These are phyloP conservation scores for Oriolus oriolus DNA, from an alignment of 2,113 vertebrate genomes.

Conservation along the genomic window DNA sequence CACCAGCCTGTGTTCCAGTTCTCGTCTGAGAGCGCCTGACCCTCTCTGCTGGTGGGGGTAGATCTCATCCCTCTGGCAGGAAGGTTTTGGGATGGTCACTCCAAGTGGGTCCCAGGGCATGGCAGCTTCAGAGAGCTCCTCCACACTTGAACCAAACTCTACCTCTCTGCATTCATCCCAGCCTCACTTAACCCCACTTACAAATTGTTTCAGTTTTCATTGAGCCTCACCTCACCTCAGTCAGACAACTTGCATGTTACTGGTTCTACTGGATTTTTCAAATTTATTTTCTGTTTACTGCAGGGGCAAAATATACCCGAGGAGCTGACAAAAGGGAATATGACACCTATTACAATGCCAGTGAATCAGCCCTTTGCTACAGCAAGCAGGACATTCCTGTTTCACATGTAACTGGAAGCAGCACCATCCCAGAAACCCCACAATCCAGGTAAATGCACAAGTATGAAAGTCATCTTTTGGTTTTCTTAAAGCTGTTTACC, in stretches of 20 bases:
- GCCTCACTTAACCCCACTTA: not conserved
- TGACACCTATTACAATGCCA: slow-evolving; percentile 15
- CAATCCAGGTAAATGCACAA: not conserved
- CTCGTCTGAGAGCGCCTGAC: not conserved
- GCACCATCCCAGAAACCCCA: slow-evolving; percentile 3
- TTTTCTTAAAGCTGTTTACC: not conserved
- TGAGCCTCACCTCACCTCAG: not conserved
- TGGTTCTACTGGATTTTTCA: slow-evolving; percentile 46
- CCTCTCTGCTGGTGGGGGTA: not conserved
- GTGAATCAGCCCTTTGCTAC: slow-evolving; percentile 33
- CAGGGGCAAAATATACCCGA: slow-evolving; percentile 15
- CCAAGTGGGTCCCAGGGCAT: not conserved
- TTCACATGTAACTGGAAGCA: not conserved
- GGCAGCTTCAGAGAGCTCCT: not conserved
- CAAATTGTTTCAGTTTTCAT: not conserved
- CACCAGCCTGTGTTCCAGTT: accelerated
- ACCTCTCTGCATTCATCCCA: not conserved
- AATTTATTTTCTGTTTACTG: slow-evolving; percentile 32
- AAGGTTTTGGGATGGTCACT: not conserved
- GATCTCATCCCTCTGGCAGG: not conserved
- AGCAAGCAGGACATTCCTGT: slow-evolving; percentile 47
- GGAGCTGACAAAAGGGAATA: slow-evolving; percentile 40
- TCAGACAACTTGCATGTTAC: not conserved
- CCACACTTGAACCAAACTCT: not conserved
- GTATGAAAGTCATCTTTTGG: not conserved